Percentiles rank a stretch among this genome's conserved stretches.
These are phyloP conservation scores for Burhinus oedicnemus DNA, from an alignment of 2,113 vertebrate species.

Conservation along the genomic window DNA sequence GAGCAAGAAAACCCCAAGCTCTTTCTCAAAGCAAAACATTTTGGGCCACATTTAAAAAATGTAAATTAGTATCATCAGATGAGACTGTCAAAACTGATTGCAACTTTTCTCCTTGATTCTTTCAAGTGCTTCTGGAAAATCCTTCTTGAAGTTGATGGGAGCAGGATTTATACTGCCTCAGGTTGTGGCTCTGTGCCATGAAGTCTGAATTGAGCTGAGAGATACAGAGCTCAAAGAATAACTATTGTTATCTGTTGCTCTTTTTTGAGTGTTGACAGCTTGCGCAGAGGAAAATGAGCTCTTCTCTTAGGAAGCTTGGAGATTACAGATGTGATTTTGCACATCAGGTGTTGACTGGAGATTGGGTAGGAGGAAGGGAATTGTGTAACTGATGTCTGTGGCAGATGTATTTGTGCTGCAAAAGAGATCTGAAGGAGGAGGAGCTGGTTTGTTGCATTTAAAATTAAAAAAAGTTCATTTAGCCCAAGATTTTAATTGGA, in stretches of 20 bases:
- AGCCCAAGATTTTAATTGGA: neutral
- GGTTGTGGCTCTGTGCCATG: constrained; percentile 58
- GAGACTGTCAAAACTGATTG: constrained; percentile 1
- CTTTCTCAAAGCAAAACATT: neutral
- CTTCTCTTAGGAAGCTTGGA: constrained; percentile 36
- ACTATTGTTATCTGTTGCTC: constrained; percentile 35
- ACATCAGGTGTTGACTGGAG: constrained; percentile 43
- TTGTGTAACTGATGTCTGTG: constrained; percentile 68
- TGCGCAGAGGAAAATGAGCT: neutral
- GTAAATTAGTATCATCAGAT: neutral
- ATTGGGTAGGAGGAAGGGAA: constrained; percentile 35
- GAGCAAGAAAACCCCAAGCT: neutral
- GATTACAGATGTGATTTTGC: constrained; percentile 57
- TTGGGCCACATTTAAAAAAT: neutral
- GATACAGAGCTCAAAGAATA: constrained; percentile 23
- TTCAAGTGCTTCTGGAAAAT: constrained; percentile 49
- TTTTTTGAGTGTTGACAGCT: constrained; percentile 52
- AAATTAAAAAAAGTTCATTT: neutral
- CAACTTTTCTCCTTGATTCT: constrained; percentile 17
- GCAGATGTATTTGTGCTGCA: constrained; percentile 36
- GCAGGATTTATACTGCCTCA: constrained; percentile 40
- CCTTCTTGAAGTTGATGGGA: neutral
- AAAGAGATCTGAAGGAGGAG: neutral
- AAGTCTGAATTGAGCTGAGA: constrained; percentile 8
- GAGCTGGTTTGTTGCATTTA: neutral